Base-by-base conservation (phyloP, 2,888 invertebrate genomes). In the Baronia brevicornis region DNA sequence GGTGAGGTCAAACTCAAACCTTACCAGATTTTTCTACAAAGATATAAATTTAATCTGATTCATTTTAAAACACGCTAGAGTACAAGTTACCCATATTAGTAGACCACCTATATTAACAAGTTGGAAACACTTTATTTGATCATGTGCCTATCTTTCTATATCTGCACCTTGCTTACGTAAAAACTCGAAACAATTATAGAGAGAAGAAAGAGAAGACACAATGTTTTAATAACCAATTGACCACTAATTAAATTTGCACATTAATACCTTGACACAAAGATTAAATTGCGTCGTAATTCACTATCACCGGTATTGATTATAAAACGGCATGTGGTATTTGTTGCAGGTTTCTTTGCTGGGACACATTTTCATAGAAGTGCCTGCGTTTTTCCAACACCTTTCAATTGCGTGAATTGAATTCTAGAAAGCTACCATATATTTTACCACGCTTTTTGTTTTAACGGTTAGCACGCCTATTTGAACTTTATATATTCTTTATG, bases 301-400 rank as follows among this genome's bases (percentile, higher is more conserved):
- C 52, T 51, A 48, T 44, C 47, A 64, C 50, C 51, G 60, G 63
- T 66, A 61, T 60, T 62, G 64, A 65, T 64, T 67, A 59, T 60
- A 59, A 60, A 62, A 63, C 64, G 55, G 60, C 67, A 64, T 69
- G 67, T 66, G 63, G 71, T 69, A 80, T 80, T 77, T 71, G 41
- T 41, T 53, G 64, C 74, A 54, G 70, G 82, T 80, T 80, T 82
- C 79, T 82, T 75, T 63, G 62, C 53, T 44, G 47, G 58, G 51
- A 67, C 79, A 70, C 73, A 82, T 84, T 84, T 84, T 80, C 79
- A 84, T 79, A 68, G 82, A 74, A 79, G 78, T 60, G 71, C 65
- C 57, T 60, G 60, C 67, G 78, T 82, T 84, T 84, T 84, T 82
- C 82, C 77, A 58, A 77, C 82, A 82, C 82, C 82, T 79, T 66